phyloP scores from a whole-genome alignment of 1,140 invertebrate species.

The Campodea augens region DNA sequence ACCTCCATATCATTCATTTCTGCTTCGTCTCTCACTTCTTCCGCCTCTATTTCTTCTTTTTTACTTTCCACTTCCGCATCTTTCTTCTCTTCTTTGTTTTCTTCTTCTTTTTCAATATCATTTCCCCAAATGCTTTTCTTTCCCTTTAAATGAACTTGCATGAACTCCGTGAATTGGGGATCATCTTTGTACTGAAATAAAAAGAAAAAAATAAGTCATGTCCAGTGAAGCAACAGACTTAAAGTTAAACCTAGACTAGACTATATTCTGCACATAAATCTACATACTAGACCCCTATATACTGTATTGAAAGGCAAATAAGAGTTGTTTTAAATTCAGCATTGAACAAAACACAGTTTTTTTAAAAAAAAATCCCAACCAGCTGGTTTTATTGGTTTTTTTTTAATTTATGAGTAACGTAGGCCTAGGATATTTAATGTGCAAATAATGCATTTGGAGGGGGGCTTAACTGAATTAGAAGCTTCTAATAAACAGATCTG shows the following conservation, averaged over 20 bases:
- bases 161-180: constrained; percentile 71
- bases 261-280: no score
- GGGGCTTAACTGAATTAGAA: no score
- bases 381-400: no score
- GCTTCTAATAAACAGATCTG: no score
- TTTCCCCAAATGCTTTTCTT: constrained; percentile 46
- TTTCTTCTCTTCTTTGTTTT: constrained; percentile 11
- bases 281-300: no score
- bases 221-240: no score
- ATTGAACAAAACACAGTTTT: constrained; percentile 28
- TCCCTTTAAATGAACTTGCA: constrained; percentile 49
- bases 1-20: constrained; percentile 19
- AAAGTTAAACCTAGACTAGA: no score
- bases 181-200: constrained; percentile 63
- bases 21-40: constrained; percentile 15
- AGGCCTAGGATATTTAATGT: no score
- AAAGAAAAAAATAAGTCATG: no score
- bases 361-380: constrained; percentile 43
- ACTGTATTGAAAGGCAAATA: constrained; percentile 12
- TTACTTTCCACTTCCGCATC: constrained; percentile 9
- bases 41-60: constrained; percentile 11
- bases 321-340: constrained; percentile 10
- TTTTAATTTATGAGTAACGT: no score
- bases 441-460: no score
- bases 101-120: no score